Evolutionary conservation across 2,113 vertebrate species (phyloP).

Genomic region (Ploceus nigricollis): DNA sequence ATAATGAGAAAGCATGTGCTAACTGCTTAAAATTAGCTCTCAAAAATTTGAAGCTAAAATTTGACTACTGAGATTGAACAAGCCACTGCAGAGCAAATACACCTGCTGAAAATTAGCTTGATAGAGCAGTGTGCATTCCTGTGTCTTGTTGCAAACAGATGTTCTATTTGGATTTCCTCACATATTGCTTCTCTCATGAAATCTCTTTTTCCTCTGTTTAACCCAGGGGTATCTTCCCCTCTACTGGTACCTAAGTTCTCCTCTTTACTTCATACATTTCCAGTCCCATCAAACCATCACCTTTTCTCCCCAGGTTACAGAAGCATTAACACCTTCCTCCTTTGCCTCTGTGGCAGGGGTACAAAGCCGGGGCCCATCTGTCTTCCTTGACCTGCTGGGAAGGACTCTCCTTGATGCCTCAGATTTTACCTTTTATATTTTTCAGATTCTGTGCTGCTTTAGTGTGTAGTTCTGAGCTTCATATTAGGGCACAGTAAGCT

Average conservation of each 20-base stretch:
- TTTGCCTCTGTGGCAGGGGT: neutral
- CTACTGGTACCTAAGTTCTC: neutral
- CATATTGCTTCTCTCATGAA: neutral
- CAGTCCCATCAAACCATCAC: neutral
- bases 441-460: neutral
- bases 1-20: neutral
- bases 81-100: neutral
- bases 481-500: neutral
- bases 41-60: neutral
- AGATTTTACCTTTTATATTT: neutral
- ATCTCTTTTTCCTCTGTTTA: neutral
- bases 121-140: neutral
- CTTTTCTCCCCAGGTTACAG: neutral
- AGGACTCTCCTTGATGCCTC: neutral
- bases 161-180: neutral
- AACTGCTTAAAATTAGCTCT: neutral
- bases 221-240: neutral
- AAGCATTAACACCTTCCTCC: neutral
- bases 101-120: neutral
- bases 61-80: neutral
- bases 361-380: neutral
- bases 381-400: neutral
- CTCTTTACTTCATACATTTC: neutral
- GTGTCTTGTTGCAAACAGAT: neutral
- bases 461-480: neutral